Percentiles rank a stretch among this genome's conserved stretches.
These are phyloP conservation scores for Pipistrellus kuhlii DNA, from an alignment of 2,797 vertebrate genomes.

Conservation along the genomic window DNA sequence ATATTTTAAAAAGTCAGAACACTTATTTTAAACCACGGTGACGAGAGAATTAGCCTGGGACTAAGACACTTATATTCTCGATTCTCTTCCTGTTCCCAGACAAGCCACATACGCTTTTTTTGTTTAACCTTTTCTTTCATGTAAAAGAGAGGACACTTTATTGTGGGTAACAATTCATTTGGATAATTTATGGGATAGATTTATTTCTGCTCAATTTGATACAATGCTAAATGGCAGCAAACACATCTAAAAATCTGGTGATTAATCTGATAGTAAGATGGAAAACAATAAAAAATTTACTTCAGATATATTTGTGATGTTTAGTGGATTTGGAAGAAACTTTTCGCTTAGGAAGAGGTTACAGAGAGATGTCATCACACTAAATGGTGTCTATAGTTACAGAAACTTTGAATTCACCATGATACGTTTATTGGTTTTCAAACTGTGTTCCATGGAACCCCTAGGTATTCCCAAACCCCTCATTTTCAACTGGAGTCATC, in stretches of 20 bases:
- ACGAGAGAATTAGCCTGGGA: neutral
- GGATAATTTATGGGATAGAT: neutral
- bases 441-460: neutral
- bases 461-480: neutral
- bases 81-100: conserved; percentile 3
- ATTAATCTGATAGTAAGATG: neutral
- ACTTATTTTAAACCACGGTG: neutral
- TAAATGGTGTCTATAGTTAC: neutral
- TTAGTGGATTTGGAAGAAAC: conserved; percentile 10
- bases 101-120: neutral
- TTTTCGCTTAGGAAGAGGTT: neutral
- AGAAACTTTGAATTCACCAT: neutral
- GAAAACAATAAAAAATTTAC: neutral
- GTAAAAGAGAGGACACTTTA: neutral
- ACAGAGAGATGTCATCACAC: neutral
- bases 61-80: neutral
- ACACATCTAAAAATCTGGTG: neutral
- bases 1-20: neutral
- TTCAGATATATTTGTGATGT: neutral
- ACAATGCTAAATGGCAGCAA: conserved; percentile 29
- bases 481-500: neutral
- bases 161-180: neutral
- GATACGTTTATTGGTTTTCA: neutral
- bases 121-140: neutral
- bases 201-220: conserved; percentile 40